A percentile compares a stretch with the other conserved stretches of the same genome.
Evolutionary conservation across 2,113 vertebrate genomes (phyloP).

Genomic region (Elgaria multicarinata): DNA sequence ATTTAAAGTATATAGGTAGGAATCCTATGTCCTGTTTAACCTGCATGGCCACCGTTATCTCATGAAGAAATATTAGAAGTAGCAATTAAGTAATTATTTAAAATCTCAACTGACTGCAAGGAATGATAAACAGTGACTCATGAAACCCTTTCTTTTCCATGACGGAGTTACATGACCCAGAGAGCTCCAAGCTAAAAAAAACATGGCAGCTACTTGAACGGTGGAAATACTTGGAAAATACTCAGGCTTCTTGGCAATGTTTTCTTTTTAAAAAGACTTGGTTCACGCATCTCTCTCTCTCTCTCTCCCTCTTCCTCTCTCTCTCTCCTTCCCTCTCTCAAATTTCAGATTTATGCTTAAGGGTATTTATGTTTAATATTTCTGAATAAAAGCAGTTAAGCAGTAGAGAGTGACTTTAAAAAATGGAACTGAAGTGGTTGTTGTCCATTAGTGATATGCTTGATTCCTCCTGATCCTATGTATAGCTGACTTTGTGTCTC

Average conservation of each 20-base stretch:
- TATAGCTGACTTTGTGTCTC: not conserved
- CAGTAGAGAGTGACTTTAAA: no score
- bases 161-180: not conserved
- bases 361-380: no score
- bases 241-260: not conserved
- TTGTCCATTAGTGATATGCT: not conserved
- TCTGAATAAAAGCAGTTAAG: no score
- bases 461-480: not conserved
- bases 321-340: no score
- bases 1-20: not conserved
- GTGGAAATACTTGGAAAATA: not conserved
- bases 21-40: not conserved
- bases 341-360: no score
- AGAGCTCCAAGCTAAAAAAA: no score
- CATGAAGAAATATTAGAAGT: not conserved
- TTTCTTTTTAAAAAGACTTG: no score
- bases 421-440: no score
- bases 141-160: not conserved
- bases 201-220: no score
- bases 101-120: not conserved
- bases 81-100: not conserved
- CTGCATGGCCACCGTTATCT: not conserved
- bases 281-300: no score
- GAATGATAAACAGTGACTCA: not conserved
- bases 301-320: no score